Base-by-base conservation (phyloP, 1,140 invertebrate species). In the Harpegnathos saltator region DNA sequence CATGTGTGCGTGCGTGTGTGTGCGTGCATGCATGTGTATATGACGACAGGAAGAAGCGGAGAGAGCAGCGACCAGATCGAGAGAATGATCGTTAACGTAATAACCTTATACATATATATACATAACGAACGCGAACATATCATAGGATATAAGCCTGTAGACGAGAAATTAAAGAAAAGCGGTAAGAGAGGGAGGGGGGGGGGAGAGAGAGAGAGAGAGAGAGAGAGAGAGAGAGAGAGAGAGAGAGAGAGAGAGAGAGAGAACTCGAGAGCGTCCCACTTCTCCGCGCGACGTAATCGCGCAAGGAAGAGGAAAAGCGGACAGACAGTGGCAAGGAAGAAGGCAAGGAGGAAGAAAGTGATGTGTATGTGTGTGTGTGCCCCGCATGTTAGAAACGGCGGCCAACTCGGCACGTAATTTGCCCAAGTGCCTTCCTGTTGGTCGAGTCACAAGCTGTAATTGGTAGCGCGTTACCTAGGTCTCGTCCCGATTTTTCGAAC, bases 401-500 rank as follows among this genome's bases (percentile, higher is more conserved):
- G 92, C 92, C 90, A 93, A 93, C 92, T 92, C 87, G 93, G 93
- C 93, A 94, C 93, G 91, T 93, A 93, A 93, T 93, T 94, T 92
- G 92, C 91, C 92, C 93, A 93, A 94, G 93, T 93, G 93, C 93
- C 93, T 94, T 93, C 91, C 93, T 90, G 93, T 94, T 93, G 93
- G 92, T 93, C 92, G 91, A 92, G 91, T 93, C 91, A 92, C 91
- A 92, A 90, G 89, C 92, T 93, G 89, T 91, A 91, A 90, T 90
- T 89, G 85, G 65, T 89, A 90, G 85, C 77, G 82, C 69, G 66
- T 85, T 66, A 89, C 83, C 77, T 89, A 91, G 89, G 84, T 91
- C 87, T 90, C 88, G 89, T 90, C 83, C 89, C 87, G 72, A 88
- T 83, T 88, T 88, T 88, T 63, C 59, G 69, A 83, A 82, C 83